Base-by-base conservation (phyloP, 1,140 invertebrate species). In the Subanguina moxae region DNA sequence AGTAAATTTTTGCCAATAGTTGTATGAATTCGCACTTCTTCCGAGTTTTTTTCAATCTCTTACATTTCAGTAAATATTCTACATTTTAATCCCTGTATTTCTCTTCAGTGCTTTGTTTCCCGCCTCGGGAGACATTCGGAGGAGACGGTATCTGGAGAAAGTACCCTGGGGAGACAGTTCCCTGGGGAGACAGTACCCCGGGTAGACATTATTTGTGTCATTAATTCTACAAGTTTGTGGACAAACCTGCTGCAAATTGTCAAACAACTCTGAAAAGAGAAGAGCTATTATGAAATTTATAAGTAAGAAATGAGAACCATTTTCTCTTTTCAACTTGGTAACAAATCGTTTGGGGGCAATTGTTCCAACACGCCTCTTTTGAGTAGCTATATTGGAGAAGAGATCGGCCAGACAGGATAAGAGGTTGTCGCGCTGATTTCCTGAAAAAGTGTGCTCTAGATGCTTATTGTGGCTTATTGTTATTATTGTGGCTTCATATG, bases 311-410 rank as follows among this genome's bases (percentile, higher is more conserved):
- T 70, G 9, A 64, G 64, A 61, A 93, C 92, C 92, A 89, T 98
- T 98, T 86, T 99, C 95, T 87, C 98, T 97, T 78, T 94, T 88
- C 78, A 99, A 84, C 78, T 94, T 88, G 75, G 94, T 92, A 79
- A 99, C 97, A 85, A 99, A 99, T 84, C 98, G 96, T 85, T 99
- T 99, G 73, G 96, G 96, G 61, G 95, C 94, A 83, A 98, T 94
- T 46, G 93, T 96, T 46, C 96, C 96, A 70, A 97, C 94, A 88
- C 97, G 96, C 84, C 96, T 96, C 87, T 99, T 99, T 82, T 98
- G 95, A 3, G 93, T 97, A 1, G 94, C 93, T 83, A 99, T 98
- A 84, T 90, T 96, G 85, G 97, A 92, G 86, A 98, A 99, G 27
- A 99, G 86, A 86, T 99, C 96, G 66, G 94, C 94, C 71, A 99